Base-by-base conservation (phyloP, 2,113 vertebrate genomes). In the Tetrax tetrax region DNA sequence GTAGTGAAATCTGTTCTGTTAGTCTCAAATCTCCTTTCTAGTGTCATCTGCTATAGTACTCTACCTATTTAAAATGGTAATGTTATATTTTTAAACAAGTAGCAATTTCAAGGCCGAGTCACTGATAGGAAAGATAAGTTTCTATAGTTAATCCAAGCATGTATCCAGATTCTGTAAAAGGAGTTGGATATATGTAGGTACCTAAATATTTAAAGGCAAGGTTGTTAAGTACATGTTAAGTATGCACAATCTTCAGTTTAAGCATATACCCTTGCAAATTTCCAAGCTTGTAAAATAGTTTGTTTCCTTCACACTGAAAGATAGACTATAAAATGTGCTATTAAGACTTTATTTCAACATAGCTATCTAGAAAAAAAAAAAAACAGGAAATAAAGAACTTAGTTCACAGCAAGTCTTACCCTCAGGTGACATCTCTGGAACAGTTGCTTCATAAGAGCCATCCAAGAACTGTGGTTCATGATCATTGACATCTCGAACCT, bases 381-480 rank as follows among this genome's bases (percentile, higher is more conserved):
- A 25, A 23, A 11, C 16, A 54, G 45, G 14, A 87, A 84, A 66
- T 23, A 43, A 65, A 35, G 9, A n/a, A 1, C 75, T 88, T 51
- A 7, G 4, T 79, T 87, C 69, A 78, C 33, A 70, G 10, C 15
- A 81, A 59, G 7, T 33, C 54, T 6, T 99, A 99, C 99, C 99
- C 63, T 97, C 97, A 84, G 98, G 98, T 86, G 98, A 99, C 99
- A 99, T 99, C 97, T 99, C 99, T 10, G 99, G 98, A 93, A 99
- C 98, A 89, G 97, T 98, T 93, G 98, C 98, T 82, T 98, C 96
- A 93, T 99, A 99, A 21, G 99, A 99, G 92, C 98, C 99, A 77
- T 99, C 98, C 95, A 98, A 98, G 97, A 99, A 99, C 91, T 98
- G 97, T 2, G 99, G 99, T 89, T 97, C 97, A 60, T 99, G 99